These are phyloP conservation scores for Nemotelus pantherinus DNA, from an alignment of 2,888 invertebrate species.

Conservation along the genomic window DNA sequence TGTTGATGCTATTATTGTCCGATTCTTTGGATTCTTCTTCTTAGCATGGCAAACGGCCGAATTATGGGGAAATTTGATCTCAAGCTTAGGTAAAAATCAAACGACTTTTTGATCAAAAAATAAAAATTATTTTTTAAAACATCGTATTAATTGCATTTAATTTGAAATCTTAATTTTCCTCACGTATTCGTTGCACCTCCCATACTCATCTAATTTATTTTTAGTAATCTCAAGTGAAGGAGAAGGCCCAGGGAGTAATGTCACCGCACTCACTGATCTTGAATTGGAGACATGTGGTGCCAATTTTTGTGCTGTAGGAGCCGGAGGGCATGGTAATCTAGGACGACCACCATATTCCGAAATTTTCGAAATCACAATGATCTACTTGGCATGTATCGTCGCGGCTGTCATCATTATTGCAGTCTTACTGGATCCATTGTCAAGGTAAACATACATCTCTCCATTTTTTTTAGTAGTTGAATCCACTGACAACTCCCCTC, in stretches of 20 bases:
- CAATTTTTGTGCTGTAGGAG: slow-evolving; percentile 81
- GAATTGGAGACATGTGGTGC: slow-evolving; percentile 77
- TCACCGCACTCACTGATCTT: slow-evolving; percentile 64
- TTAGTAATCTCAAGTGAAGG: slow-evolving; percentile 69
- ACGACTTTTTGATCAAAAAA: slow-evolving; percentile 43
- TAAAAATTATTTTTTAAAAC: background rate
- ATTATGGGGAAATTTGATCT: slow-evolving; percentile 95
- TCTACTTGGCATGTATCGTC: slow-evolving; percentile 87
- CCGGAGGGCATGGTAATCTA: slow-evolving; percentile 77
- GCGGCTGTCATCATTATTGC: slow-evolving; percentile 88
- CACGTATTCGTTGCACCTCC: background rate
- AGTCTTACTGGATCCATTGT: slow-evolving; percentile 88
- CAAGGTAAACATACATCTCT: slow-evolving; percentile 68
- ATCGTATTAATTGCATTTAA: no score
- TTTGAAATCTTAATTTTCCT: background rate
- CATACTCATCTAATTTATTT: background rate
- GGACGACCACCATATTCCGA: slow-evolving; percentile 84
- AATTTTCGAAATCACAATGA: slow-evolving; percentile 88
- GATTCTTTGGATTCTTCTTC: slow-evolving; percentile 99
- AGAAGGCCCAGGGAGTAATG: slow-evolving; percentile 68
- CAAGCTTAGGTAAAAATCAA: slow-evolving; percentile 72
- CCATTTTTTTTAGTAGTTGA: background rate
- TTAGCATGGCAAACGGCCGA: slow-evolving; percentile 97
- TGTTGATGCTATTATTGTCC: slow-evolving; percentile 90
- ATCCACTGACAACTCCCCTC: background rate